These are phyloP conservation scores for Entelurus aequoreus DNA, from an alignment of 2,113 vertebrate genomes.

Conservation along the genomic window DNA sequence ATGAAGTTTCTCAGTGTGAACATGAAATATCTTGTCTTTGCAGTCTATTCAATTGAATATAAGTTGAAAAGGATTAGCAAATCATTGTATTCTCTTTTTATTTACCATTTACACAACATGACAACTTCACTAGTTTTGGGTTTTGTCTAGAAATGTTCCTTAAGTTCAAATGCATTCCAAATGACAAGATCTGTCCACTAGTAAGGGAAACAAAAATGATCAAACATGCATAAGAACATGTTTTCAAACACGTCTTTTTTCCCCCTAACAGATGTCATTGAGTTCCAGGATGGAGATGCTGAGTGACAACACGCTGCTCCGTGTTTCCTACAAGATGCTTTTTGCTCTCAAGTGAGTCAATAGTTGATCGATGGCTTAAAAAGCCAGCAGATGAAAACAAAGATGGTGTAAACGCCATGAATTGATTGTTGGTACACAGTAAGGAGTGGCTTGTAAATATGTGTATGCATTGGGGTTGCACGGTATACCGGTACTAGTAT, in stretches of 20 bases:
- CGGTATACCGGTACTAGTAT: too few relatives aligned
- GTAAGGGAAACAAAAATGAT: not conserved
- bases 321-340: conserved; percentile 3
- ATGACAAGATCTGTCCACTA: not conserved
- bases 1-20: too few relatives aligned
- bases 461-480: too few relatives aligned
- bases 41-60: too few relatives aligned
- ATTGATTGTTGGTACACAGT: not conserved
- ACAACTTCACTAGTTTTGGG: too few relatives aligned
- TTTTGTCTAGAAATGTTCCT: too few relatives aligned
- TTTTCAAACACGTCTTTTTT: not conserved
- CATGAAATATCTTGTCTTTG: too few relatives aligned
- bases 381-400: not conserved
- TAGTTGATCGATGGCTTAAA: conserved; percentile 32
- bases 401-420: not conserved
- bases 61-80: too few relatives aligned
- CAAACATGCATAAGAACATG: not conserved
- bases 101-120: too few relatives aligned
- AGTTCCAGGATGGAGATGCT: not conserved
- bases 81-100: too few relatives aligned
- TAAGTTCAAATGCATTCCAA: too few relatives aligned
- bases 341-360: conserved; percentile 4
- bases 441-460: not conserved
- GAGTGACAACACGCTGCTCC: conserved; percentile 9
- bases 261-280: not conserved